Conservation (phyloP, 2,888 invertebrate genomes). For the Smittia sp. region DNA sequence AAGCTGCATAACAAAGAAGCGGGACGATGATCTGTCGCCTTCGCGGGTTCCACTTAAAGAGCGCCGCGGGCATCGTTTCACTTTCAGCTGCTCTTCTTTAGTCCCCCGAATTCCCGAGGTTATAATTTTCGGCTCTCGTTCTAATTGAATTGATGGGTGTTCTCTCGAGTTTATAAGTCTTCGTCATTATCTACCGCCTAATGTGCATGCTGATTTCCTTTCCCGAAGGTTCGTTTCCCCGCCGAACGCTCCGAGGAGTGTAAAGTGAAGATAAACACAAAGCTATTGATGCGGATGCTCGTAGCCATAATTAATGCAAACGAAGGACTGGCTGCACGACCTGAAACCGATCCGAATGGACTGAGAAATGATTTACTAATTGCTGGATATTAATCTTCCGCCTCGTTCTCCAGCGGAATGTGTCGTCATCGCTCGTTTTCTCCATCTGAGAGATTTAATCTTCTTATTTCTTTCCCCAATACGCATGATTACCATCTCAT, state of each 20-base stretch:
- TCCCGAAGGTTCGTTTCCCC: not conserved
- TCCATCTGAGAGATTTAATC: conserved; percentile 31
- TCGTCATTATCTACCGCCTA: conserved; percentile 23
- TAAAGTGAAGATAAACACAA: conserved; percentile 27
- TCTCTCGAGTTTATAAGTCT: not conserved
- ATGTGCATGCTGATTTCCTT: conserved; percentile 29
- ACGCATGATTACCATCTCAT: conserved; percentile 21
- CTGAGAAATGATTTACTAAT: conserved; percentile 18
- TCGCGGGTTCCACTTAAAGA: not conserved
- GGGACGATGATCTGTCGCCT: not conserved
- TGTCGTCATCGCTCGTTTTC: not conserved
- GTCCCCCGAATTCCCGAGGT: not conserved
- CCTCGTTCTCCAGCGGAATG: not conserved
- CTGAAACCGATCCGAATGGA: not conserved
- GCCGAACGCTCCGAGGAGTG: not conserved
- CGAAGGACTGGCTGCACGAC: not conserved
- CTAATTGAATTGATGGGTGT: conserved; percentile 37
- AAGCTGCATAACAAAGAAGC: not conserved
- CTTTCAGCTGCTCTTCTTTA: conserved; percentile 3
- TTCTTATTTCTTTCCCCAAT: conserved; percentile 16
- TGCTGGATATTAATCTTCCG: not conserved
- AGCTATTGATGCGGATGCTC: conserved; percentile 24
- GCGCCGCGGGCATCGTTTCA: not conserved
- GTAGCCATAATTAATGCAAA: conserved; percentile 25
- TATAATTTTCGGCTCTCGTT: conserved; percentile 7